Conservation (phyloP, 2,113 vertebrate species). For the Delphinus delphis region DNA sequence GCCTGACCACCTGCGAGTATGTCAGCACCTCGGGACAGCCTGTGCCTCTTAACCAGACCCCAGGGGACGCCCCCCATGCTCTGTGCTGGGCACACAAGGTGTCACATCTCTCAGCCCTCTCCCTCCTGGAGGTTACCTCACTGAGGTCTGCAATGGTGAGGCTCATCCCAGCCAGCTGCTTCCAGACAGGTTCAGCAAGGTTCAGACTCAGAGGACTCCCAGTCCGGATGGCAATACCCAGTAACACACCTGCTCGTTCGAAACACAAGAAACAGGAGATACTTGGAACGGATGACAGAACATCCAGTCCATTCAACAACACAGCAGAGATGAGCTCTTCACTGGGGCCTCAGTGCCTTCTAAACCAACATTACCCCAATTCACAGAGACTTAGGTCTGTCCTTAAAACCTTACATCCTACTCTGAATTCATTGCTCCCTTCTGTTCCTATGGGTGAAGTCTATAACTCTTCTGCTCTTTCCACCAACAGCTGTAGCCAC, state of each 20-base stretch:
- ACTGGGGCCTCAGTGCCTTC: not conserved
- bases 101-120: not conserved
- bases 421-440: not conserved
- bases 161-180: slow-evolving; percentile 99
- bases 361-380: not conserved
- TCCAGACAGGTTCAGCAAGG: slow-evolving; percentile 98
- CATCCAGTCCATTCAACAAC: not conserved
- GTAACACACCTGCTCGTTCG: slow-evolving; percentile 90
- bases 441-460: not conserved
- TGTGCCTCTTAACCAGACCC: accelerated
- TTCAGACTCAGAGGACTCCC: slow-evolving; percentile 98
- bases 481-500: not conserved
- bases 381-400: not conserved
- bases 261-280: not conserved
- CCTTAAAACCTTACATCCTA: not conserved
- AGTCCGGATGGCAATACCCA: slow-evolving; percentile 98
- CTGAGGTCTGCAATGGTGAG: slow-evolving; percentile 99
- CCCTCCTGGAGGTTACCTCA: slow-evolving; percentile 85
- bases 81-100: too few relatives aligned
- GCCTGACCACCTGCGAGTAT: not conserved
- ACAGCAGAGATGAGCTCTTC: not conserved
- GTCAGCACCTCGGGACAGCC: not conserved
- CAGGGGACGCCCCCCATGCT: not conserved
- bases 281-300: not conserved
- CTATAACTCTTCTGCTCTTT: not conserved